These are phyloP conservation scores for Heliornis fulica DNA, from an alignment of 2,113 vertebrate species.

Conservation along the genomic window DNA sequence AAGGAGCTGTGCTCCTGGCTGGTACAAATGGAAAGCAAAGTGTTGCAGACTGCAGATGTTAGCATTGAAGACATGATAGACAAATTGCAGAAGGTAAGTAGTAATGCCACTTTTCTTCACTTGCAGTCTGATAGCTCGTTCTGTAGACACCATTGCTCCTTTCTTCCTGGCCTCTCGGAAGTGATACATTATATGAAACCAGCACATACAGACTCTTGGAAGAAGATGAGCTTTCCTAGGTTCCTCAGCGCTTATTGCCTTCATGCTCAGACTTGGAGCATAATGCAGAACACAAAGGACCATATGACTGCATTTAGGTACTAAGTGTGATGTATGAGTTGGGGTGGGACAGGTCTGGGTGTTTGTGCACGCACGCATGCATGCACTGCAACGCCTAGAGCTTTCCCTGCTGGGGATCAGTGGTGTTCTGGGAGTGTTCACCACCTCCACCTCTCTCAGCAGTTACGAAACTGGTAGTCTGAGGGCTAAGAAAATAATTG, in stretches of 20 bases:
- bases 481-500: not conserved
- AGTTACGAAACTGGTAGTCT: not conserved
- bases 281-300: not conserved
- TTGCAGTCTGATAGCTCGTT: not conserved
- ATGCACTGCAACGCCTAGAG: not conserved
- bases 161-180: not conserved
- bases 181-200: not conserved
- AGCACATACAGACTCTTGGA: not conserved
- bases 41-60: slow-evolving; percentile 84
- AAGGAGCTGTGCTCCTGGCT: slow-evolving; percentile 93
- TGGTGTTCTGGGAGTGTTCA: not conserved
- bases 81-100: slow-evolving; percentile 91
- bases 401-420: not conserved
- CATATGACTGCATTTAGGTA: not conserved
- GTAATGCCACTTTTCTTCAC: not conserved
- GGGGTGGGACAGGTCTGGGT: not conserved
- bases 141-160: not conserved
- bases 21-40: slow-evolving; percentile 91
- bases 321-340: not conserved
- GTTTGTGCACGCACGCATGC: fast-evolving
- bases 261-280: not conserved
- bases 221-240: not conserved
- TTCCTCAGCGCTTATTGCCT: not conserved
- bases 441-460: not conserved
- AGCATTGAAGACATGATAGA: slow-evolving; percentile 96